Percentiles rank a stretch among this genome's conserved stretches.
These are phyloP conservation scores for Poecilia picta DNA, from an alignment of 2,797 vertebrate species.

Conservation along the genomic window DNA sequence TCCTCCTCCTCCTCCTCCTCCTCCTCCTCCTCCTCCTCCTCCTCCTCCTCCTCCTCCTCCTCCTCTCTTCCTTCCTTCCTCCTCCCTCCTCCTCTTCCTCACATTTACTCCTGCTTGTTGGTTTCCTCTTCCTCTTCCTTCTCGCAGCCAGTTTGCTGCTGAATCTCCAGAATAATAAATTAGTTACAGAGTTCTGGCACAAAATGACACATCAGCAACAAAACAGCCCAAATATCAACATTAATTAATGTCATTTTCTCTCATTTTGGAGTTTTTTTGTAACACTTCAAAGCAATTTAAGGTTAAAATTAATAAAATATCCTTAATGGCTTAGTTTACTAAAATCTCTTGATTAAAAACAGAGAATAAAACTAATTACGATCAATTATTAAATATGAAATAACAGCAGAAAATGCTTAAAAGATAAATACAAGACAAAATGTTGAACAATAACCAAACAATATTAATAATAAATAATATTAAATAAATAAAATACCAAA, in stretches of 20 bases:
- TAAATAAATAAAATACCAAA: not conserved
- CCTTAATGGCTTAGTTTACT: not conserved
- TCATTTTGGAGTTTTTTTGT: conserved; percentile 6
- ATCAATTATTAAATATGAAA: not conserved
- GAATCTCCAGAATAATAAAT: conserved; percentile 68
- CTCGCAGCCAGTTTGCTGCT: conserved; percentile 34
- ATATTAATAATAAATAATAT: not conserved
- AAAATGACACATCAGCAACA: conserved; percentile 37
- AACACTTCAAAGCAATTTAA: conserved; percentile 29
- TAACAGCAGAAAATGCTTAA: not conserved
- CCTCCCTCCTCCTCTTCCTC: conserved; percentile 1
- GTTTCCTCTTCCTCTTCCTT: conserved; percentile 30
- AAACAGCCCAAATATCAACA: conserved; percentile 38
- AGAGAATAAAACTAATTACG: not conserved
- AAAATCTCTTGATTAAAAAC: not conserved
- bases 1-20: not conserved
- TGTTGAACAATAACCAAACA: not conserved
- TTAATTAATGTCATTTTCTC: too few relatives aligned
- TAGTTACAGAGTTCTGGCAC: conserved; percentile 57
- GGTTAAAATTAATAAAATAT: conserved; percentile 2
- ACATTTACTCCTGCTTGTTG: conserved; percentile 20
- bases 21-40: conserved; percentile 17
- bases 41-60: conserved; percentile 3
- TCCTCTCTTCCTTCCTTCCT: too few relatives aligned
- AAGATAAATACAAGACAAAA: not conserved